Evolutionary conservation across 2,113 vertebrate species (phyloP).

Genomic region (Fregetta grallaria): DNA sequence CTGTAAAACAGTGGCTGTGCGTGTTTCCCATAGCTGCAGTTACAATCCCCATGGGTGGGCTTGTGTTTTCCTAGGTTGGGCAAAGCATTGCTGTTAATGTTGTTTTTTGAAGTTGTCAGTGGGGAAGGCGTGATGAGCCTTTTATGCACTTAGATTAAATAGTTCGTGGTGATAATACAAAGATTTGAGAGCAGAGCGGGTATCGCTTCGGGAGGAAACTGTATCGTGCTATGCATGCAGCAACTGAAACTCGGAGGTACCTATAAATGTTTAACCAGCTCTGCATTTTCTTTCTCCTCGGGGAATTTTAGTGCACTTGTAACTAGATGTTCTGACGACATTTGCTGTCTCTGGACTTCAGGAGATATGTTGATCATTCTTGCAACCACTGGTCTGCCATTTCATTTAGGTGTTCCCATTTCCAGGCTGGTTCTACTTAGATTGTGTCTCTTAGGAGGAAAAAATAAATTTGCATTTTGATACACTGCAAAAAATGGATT

Average conservation of each 20-base stretch:
- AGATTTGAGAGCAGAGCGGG: not conserved
- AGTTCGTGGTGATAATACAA: not conserved
- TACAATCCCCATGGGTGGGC: not conserved
- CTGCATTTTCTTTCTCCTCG: not conserved
- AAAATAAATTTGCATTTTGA: conserved; percentile 27
- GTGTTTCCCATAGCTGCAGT: not conserved
- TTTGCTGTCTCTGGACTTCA: not conserved
- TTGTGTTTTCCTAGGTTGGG: not conserved
- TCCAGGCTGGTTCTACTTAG: not conserved
- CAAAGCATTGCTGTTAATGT: not conserved
- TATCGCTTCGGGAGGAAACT: not conserved
- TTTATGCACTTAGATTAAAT: conserved; percentile 8
- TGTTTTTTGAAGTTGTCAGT: not conserved
- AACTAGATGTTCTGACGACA: not conserved
- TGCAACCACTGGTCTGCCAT: not conserved
- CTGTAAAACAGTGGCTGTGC: not conserved
- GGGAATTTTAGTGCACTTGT: conserved; percentile 26
- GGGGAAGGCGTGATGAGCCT: not conserved
- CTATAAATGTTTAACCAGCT: conserved; percentile 44
- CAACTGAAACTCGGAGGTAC: not conserved
- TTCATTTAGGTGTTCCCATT: not conserved
- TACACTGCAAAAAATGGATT: not conserved
- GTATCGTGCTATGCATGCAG: not conserved
- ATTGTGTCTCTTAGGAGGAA: not conserved
- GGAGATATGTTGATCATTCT: not conserved